These are phyloP conservation scores for Panorpa germanica DNA, from an alignment of 2,888 invertebrate genomes.

Conservation along the genomic window DNA sequence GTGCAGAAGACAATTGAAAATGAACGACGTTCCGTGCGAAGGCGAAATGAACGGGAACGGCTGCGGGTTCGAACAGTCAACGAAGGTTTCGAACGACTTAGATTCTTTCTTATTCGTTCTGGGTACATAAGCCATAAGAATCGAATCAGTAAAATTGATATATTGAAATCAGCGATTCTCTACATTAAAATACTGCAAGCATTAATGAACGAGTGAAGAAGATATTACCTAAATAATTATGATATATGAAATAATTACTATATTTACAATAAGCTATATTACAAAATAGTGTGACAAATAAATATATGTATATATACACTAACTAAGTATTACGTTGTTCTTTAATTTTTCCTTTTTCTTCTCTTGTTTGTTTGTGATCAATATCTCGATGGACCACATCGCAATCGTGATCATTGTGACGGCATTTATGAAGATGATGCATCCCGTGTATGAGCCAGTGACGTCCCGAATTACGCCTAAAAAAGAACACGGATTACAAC, in stretches of 20 bases:
- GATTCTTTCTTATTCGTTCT: slow-evolving; percentile 10
- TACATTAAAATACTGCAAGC: no score
- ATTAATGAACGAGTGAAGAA: no score
- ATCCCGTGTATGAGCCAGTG: slow-evolving; percentile 36
- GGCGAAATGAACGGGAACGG: slow-evolving; percentile 14
- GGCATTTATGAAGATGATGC: slow-evolving; percentile 38
- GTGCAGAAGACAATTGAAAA: no score
- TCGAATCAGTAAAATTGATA: slow-evolving; percentile 14
- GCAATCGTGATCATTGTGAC: slow-evolving; percentile 36
- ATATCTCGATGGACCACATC: slow-evolving; percentile 35
- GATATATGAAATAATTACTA: no score
- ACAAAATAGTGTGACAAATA: no score
- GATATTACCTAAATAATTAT: no score
- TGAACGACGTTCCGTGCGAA: slow-evolving; percentile 12
- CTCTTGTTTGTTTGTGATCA: slow-evolving; percentile 21
- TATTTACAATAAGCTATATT: no score
- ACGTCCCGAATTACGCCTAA: slow-evolving; percentile 39
- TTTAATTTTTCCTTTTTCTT: no score
- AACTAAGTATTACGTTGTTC: no score
- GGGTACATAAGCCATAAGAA: no score
- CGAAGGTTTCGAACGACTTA: slow-evolving; percentile 15
- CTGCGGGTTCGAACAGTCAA: slow-evolving; percentile 14
- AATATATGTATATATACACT: no score
- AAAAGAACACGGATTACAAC: slow-evolving; percentile 16
- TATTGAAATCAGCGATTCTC: slow-evolving; percentile 14